Conservation (phyloP, 2,888 invertebrate species). For the Galerucella calmariensis region DNA sequence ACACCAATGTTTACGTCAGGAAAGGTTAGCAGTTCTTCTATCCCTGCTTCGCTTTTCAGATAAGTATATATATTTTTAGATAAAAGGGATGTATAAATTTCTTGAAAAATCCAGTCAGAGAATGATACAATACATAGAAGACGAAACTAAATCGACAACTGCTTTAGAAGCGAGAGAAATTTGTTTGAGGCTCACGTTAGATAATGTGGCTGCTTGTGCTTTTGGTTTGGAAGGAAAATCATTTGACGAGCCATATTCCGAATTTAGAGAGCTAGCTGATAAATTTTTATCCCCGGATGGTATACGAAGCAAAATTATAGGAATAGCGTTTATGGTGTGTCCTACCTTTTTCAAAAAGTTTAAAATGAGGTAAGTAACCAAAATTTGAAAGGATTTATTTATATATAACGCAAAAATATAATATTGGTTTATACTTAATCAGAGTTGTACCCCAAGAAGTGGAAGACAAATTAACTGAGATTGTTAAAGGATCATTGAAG, state of each 20-base stretch:
- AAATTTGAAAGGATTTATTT: too few species aligned
- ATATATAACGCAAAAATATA: too few species aligned
- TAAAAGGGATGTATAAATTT: constrained; percentile 66
- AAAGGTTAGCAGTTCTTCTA: constrained; percentile 53
- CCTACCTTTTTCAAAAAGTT: constrained; percentile 37
- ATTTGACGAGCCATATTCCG: constrained; percentile 55
- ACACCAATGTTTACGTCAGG: constrained; percentile 67
- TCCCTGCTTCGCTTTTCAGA: not conserved
- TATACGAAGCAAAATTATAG: constrained; percentile 8
- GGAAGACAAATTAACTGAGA: constrained; percentile 45
- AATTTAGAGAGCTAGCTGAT: constrained; percentile 52
- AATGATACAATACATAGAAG: constrained; percentile 62
- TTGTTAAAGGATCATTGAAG: constrained; percentile 58
- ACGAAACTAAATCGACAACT: constrained; percentile 53
- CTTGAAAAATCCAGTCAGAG: constrained; percentile 63
- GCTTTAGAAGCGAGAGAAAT: constrained; percentile 62
- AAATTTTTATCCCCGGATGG: constrained; percentile 42
- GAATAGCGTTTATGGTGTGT: constrained; percentile 9
- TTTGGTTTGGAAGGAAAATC: constrained; percentile 64
- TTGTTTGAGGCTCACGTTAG: constrained; percentile 55
- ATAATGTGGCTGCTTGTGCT: constrained; percentile 65
- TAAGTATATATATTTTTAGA: constrained; percentile 52
- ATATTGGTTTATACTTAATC: not conserved
- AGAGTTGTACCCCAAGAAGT: constrained; percentile 58
- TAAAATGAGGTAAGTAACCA: constrained; percentile 34